Conservation (phyloP, 1,140 invertebrate genomes). For the Leptinotarsa lineolata region DNA sequence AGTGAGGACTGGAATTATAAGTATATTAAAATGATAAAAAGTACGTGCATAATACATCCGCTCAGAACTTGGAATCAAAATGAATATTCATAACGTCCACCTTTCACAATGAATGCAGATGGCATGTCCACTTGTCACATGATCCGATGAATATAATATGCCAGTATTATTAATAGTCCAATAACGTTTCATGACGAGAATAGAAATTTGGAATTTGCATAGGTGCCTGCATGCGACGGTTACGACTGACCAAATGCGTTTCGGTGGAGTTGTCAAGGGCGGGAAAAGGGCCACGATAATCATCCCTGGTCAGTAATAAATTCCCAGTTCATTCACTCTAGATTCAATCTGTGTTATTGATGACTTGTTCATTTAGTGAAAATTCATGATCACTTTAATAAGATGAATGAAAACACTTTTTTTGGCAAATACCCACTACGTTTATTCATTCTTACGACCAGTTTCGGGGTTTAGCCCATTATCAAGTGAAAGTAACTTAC, state of each 20-base stretch:
- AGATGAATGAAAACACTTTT: no score
- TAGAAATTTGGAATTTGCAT: slow-evolving; percentile 28
- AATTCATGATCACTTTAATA: no score
- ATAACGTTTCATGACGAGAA: slow-evolving; percentile 25
- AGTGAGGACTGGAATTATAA: not conserved
- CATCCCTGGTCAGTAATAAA: no score
- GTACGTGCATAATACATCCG: slow-evolving; percentile 23
- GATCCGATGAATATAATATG: slow-evolving; percentile 28
- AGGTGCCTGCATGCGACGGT: slow-evolving; percentile 11
- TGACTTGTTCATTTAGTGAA: no score
- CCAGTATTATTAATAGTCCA: slow-evolving; percentile 29
- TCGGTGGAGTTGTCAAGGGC: not conserved
- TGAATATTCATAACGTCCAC: slow-evolving; percentile 29
- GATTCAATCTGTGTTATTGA: no score
- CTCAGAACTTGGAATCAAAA: slow-evolving; percentile 14
- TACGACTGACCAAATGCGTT: not conserved
- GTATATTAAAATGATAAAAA: slow-evolving; percentile 12
- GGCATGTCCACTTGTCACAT: slow-evolving; percentile 32
- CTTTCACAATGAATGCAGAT: slow-evolving; percentile 29
- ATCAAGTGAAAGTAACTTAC: no score
- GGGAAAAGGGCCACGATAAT: no score
- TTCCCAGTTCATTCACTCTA: no score
- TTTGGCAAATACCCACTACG: no score
- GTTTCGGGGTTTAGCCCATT: no score
- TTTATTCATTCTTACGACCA: no score